Base-by-base conservation (phyloP, 64 coral and sea anemone species). In the Pocillopora damicornis region DNA sequence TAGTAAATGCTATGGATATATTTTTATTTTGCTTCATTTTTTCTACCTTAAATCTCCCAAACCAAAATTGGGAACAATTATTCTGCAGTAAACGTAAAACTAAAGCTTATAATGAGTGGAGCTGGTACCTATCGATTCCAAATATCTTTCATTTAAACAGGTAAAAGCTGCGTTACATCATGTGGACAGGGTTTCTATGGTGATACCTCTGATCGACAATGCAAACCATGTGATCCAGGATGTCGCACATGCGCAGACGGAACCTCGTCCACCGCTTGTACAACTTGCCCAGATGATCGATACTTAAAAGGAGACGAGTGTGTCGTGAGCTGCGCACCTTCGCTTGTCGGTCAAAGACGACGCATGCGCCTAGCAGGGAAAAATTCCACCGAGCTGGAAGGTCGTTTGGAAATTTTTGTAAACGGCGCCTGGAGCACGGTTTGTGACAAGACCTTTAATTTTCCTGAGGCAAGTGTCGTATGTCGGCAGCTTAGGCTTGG, bases 151-250 rank as follows among this genome's bases (percentile, higher is more conserved):
- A 60, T 75, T 38, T 38, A 59, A 30, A 81, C 59, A 97, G 94
- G 78, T 15, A 77, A 93, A 58, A 90, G 80, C 20, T 97, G 94
- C 35, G 87, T 93, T 42, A 42, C 78, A 57, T 35, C 73, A 9
- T 97, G 94, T 30, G 79, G 88, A 13, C 87, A 75, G 18, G 94
- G 94, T 18, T 97, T 87, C 57, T 97, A 93, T 80, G 94, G 94
- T 58, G 77, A 93, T 37, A 76, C 88, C 7, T 86, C 13, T 35
- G 58, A 78, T 73, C 77, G 91, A 35, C 58, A 80, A 15, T 97
- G 94, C 59, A 58, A 82, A 66, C 89, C 76, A 30, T 97, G 94
- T 77, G 60, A 93, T 65, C 25, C 36, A 15, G 80, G 60, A 12
- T 97, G 94, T 72, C 82, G 91, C 37, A 88, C 94, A 30, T 97